These are phyloP conservation scores for Hafferia zeledoni DNA, from an alignment of 2,797 vertebrate genomes.

Conservation along the genomic window DNA sequence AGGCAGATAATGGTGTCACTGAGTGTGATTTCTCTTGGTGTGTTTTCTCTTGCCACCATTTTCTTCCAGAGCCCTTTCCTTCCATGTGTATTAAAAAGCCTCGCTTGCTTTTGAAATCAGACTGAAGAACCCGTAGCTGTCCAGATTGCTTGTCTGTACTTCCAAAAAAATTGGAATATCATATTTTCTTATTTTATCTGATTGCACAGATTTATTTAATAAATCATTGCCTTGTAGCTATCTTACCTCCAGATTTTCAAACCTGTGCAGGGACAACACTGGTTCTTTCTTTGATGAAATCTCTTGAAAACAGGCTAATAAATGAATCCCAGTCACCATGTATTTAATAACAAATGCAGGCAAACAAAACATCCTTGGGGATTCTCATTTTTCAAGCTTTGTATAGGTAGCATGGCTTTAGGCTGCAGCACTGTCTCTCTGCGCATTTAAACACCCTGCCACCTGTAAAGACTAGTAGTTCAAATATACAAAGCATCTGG, in stretches of 20 bases:
- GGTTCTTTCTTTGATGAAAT: slow-evolving; percentile 19
- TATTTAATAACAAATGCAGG: slow-evolving; percentile 37
- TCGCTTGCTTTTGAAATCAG: neutral
- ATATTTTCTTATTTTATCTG: slow-evolving; percentile 42
- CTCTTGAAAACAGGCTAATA: slow-evolving; percentile 14
- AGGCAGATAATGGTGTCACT: neutral
- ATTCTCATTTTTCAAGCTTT: slow-evolving; percentile 5
- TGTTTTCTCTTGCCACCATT: neutral
- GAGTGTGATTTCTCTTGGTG: slow-evolving; percentile 15
- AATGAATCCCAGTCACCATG: neutral
- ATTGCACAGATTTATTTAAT: slow-evolving; percentile 38
- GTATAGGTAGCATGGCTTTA: neutral
- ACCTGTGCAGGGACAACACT: neutral
- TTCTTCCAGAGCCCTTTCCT: neutral
- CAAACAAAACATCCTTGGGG: neutral
- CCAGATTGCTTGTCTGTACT: slow-evolving; percentile 18
- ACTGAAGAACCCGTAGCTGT: neutral
- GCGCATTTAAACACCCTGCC: neutral
- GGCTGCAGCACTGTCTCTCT: neutral
- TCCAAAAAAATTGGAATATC: neutral
- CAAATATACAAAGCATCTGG: neutral
- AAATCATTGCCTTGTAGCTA: slow-evolving; percentile 17
- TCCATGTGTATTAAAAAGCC: neutral
- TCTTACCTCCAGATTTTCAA: slow-evolving; percentile 9
- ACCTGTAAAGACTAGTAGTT: neutral